phyloP scores from a whole-genome alignment of 1,140 invertebrate species.

The Gonatopus flavifemur region DNA sequence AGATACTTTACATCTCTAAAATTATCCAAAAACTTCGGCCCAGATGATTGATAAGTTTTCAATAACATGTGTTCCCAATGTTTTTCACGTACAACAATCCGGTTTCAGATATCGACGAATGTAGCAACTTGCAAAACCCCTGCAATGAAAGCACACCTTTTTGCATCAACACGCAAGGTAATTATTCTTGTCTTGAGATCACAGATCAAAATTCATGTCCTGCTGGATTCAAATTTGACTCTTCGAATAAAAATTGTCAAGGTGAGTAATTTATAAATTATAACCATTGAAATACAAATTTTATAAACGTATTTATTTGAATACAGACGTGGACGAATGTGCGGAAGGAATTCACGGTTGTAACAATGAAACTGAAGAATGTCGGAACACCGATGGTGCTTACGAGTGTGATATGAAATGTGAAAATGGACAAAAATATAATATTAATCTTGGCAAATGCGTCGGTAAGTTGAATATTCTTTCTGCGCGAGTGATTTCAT shows the following conservation, averaged over 20 bases:
- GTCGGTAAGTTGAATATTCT: conserved; percentile 49
- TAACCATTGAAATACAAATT: background rate
- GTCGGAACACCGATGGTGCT: conserved; percentile 60
- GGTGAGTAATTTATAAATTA: conserved; percentile 49
- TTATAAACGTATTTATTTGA: conserved; percentile 1
- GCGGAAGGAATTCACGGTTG: conserved; percentile 48
- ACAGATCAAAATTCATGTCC: conserved; percentile 62
- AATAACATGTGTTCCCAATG: no score
- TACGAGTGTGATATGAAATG: conserved; percentile 64
- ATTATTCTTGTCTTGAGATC: conserved; percentile 65
- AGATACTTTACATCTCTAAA: no score
- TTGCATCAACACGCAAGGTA: conserved; percentile 72
- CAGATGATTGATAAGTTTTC: conserved; percentile 1
- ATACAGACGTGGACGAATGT: conserved; percentile 64
- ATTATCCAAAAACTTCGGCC: conserved; percentile 17
- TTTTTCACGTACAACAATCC: no score
- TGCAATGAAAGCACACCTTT: conserved; percentile 66
- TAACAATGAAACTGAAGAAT: conserved; percentile 51
- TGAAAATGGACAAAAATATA: conserved; percentile 67
- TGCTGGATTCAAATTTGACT: conserved; percentile 69
- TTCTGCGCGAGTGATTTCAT: no score
- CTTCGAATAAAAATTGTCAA: conserved; percentile 59
- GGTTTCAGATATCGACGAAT: conserved; percentile 72
- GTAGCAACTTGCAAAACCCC: conserved; percentile 60
- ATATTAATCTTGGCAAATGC: conserved; percentile 55